Base-by-base conservation (phyloP, 2,113 vertebrate species). In the Acanthochromis polyacanthus region DNA sequence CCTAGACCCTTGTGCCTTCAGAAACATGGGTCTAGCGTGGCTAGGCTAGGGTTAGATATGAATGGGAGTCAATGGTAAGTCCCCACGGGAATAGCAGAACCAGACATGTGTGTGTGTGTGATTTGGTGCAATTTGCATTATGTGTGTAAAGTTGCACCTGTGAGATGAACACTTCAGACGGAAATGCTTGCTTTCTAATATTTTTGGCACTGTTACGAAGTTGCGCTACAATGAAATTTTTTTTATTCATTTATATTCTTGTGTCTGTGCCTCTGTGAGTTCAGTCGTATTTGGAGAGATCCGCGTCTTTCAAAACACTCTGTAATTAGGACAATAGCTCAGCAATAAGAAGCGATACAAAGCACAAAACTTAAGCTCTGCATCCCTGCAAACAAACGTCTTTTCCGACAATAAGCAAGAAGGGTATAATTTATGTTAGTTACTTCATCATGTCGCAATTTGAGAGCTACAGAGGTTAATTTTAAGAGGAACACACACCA, bases 361-460 rank as follows among this genome's bases (percentile, higher is more conserved):
- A 23, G 22, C 9, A 19, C 7, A 38, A 56, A 70, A 78, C 28
- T 58, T 56, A 74, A 61, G 45, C 8, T 25, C 25, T 56, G 30
- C 20, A 23, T 43, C 43, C 30, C 22, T 75, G 73, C 66, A 69
- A 68, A 80, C 23, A 78, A 72, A 71, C 38, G 0, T 68, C 25
- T 70, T 61, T 45, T 48, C 20, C 67, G 43, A 22, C 19, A 73
- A 57, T 56, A 68, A 57, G 4, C 16, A 51, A 3, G 10, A 62
- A 32, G 15, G 32, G 48, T 85, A 48, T 82, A 65, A 87, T 83
- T 85, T 55, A 51, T 67, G 25, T 83, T 40, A 67, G 55, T 75
- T 60, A 77, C 66, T 78, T 74, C 40, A 64, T 74, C 48, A 80
- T 81, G 85, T 85, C 69, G 65, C 75, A 85, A 78, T 80, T 80